A percentile compares a stretch with the other conserved stretches of the same genome.
These are phyloP conservation scores for Ploceus nigricollis DNA, from an alignment of 2,113 vertebrate species.

Conservation along the genomic window DNA sequence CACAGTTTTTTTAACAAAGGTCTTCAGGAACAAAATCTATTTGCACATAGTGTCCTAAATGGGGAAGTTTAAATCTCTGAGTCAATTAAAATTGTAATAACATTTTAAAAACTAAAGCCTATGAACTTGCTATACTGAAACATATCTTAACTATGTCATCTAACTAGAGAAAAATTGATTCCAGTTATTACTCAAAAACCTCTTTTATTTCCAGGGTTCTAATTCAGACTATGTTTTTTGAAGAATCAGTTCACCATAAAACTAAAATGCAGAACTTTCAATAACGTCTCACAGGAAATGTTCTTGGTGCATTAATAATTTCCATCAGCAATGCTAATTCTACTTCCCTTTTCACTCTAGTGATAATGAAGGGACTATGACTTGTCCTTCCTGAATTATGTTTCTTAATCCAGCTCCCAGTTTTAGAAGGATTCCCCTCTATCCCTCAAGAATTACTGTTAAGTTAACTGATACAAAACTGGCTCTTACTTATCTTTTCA, in stretches of 20 bases:
- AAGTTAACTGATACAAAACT: background rate
- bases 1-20: background rate
- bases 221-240: background rate
- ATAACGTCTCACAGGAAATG: background rate
- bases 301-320: background rate
- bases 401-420: background rate
- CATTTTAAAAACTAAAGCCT: background rate
- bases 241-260: background rate
- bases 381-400: background rate
- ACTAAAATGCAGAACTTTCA: background rate
- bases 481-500: background rate
- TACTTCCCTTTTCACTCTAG: background rate
- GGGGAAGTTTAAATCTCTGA: background rate
- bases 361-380: background rate
- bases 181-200: background rate
- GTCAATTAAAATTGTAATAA: background rate
- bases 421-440: background rate
- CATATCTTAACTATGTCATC: background rate
- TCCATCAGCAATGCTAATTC: background rate
- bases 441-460: background rate
- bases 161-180: background rate
- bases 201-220: background rate
- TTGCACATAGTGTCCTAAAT: background rate
- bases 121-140: background rate
- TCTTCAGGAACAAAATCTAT: background rate